Base-by-base conservation (phyloP, 2,888 invertebrate genomes). In the Toxonevra muliebris region DNA sequence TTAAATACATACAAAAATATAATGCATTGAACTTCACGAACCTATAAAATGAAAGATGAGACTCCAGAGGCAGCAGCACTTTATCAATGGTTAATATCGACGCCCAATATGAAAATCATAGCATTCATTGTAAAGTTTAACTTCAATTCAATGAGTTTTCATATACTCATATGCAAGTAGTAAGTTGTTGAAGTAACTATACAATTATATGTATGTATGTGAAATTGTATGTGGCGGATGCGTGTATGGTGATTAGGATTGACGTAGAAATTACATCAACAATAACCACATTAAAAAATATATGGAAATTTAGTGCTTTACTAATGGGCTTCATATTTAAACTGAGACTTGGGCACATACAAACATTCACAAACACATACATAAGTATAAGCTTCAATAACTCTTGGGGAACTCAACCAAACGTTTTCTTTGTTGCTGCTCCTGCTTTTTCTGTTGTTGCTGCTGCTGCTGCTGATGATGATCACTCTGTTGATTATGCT, bases 401-500 rank as follows among this genome's bases (percentile, higher is more conserved):
- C 30, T 30, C 30, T 4, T 4, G 30, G 2, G 30, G 30, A 30
- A 7, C 30, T 30, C 30, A 30, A 30, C 30, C 30, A 30, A 57
- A 13, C 57, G 42, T 57, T 40, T 41, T 10, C 13, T 12, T 10
- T 7, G n/a, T 20, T 15, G 1, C n/a, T 15, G 15, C 30, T 30
- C 17, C 15, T 30, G 3, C 48, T 12, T 30, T 1, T 15, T 20
- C 50, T 40, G 17, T 9, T n/a, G n/a, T 50, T 48, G 30, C 55
- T 7, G n/a, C 20, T 15, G 5, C n/a, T 30, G 43, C 15, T 50
- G 3, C 48, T 12, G 30, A 1, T 15, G 48, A 30, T 40, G 17
- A 11, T n/a, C 8, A 40, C 15, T 8, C 42, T n/a, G 41, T 58
- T 53, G 50, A 41, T 59, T 50, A 59, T 53, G 20, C 59, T 65